Conservation (phyloP, 2,888 invertebrate genomes). For the Keiferia lycopersicella region DNA sequence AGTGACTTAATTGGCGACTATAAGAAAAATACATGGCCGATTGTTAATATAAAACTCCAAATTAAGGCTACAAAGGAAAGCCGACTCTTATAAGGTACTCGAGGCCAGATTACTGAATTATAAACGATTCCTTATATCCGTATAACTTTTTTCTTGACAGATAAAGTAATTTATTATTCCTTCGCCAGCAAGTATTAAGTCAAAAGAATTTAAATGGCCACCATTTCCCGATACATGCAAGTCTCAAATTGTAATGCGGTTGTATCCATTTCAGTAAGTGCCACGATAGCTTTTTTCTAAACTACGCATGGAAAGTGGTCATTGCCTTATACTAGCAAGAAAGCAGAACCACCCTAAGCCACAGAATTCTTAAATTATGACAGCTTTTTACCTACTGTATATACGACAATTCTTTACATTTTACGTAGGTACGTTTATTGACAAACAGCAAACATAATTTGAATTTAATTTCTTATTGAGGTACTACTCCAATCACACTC, state of each 20-base stretch:
- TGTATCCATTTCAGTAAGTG: constrained; percentile 24
- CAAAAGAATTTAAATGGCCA: constrained; percentile 39
- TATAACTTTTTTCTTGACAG: constrained; percentile 13
- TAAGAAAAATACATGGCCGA: not conserved
- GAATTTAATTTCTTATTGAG: not conserved
- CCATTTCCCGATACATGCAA: constrained; percentile 35
- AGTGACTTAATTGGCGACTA: not conserved
- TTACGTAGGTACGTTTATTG: too few relatives aligned
- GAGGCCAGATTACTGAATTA: constrained; percentile 18
- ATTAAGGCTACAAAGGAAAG: constrained; percentile 16
- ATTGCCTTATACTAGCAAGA: constrained; percentile 58
- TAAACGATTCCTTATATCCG: constrained; percentile 15
- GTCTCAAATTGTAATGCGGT: constrained; percentile 26
- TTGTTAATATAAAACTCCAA: constrained; percentile 16
- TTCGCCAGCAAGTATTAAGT: constrained; percentile 27
- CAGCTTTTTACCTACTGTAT: not conserved
- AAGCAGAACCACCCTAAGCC: constrained; percentile 26
- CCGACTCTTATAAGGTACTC: constrained; percentile 2
- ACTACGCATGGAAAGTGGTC: constrained; percentile 73
- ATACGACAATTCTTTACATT: not conserved
- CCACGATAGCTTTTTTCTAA: constrained; percentile 58
- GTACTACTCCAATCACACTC: too few relatives aligned
- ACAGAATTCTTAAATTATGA: not conserved
- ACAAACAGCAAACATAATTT: too few relatives aligned
- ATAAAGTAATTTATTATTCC: constrained; percentile 24